A percentile compares a stretch with the other conserved stretches of the same genome.
Evolutionary conservation across 2,797 vertebrate genomes (phyloP).

Genomic region (Hydrophis major): DNA sequence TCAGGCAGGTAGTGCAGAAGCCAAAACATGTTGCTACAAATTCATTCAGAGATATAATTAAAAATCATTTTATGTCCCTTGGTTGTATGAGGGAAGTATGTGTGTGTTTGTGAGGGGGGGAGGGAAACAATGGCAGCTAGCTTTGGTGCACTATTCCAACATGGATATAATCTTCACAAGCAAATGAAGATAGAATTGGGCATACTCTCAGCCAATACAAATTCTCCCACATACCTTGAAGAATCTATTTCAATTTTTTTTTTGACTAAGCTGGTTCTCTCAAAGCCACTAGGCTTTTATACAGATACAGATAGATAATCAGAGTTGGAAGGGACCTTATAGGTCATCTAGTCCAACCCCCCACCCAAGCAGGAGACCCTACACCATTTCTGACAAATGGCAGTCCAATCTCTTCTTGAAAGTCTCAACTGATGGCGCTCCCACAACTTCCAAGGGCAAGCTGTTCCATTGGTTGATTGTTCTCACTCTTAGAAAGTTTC

Average conservation of each 20-base stretch:
- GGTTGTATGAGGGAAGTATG: not conserved
- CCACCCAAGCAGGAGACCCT: too few species aligned
- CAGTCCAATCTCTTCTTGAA: too few species aligned
- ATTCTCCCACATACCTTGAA: not conserved
- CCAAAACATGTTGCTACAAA: not conserved
- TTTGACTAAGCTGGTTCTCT: not conserved
- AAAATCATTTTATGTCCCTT: not conserved
- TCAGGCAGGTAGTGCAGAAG: not conserved
- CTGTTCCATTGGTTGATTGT: too few species aligned
- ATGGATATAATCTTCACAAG: not conserved
- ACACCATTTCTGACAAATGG: too few species aligned
- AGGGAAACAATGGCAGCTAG: not conserved
- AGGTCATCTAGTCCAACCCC: too few species aligned
- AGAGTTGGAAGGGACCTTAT: too few species aligned
- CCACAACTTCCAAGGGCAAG: too few species aligned
- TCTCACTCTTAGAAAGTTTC: too few species aligned
- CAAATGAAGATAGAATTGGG: not conserved
- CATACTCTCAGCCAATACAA: not conserved
- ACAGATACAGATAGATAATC: too few species aligned
- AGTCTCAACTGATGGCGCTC: too few species aligned
- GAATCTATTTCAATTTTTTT: not conserved
- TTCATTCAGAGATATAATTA: not conserved
- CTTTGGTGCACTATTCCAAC: not conserved
- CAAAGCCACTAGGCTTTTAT: not conserved
- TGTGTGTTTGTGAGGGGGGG: not conserved